These are phyloP conservation scores for Synodontis membranacea DNA, from an alignment of 2,113 vertebrate species.

Conservation along the genomic window DNA sequence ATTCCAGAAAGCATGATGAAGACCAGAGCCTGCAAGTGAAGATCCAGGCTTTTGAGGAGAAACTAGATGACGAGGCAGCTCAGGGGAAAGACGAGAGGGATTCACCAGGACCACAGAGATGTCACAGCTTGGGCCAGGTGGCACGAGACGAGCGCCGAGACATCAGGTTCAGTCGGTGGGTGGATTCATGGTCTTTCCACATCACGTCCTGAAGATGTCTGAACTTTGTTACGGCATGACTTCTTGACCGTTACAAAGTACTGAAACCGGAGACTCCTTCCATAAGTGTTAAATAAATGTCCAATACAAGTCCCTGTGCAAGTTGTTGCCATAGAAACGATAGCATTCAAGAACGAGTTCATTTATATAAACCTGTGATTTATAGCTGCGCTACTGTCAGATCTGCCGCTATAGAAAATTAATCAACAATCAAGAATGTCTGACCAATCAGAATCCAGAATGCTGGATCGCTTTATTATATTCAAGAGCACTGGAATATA, in stretches of 20 bases:
- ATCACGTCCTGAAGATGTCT: neutral
- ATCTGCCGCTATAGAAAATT: neutral
- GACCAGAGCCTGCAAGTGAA: conserved; percentile 80
- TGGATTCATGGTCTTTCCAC: neutral
- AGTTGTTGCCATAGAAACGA: neutral
- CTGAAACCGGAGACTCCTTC: neutral
- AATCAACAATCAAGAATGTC: neutral
- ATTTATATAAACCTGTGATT: neutral
- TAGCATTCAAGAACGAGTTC: neutral
- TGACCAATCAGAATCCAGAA: neutral
- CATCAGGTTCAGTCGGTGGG: conserved; percentile 86
- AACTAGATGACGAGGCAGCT: conserved; percentile 67
- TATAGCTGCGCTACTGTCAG: neutral
- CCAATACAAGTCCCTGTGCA: neutral
- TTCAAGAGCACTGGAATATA: neutral
- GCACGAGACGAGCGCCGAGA: conserved; percentile 80
- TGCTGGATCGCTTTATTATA: no score
- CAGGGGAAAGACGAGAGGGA: conserved; percentile 68
- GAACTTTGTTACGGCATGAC: neutral
- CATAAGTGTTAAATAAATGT: neutral
- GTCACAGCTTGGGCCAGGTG: conserved; percentile 80
- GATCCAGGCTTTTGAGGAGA: conserved; percentile 81
- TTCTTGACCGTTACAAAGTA: neutral
- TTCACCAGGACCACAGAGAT: conserved; percentile 70
- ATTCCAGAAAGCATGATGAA: conserved; percentile 59